phyloP scores from a whole-genome alignment of 23 tunicate genomes.

The Oikopleura vanhoeffeni region DNA sequence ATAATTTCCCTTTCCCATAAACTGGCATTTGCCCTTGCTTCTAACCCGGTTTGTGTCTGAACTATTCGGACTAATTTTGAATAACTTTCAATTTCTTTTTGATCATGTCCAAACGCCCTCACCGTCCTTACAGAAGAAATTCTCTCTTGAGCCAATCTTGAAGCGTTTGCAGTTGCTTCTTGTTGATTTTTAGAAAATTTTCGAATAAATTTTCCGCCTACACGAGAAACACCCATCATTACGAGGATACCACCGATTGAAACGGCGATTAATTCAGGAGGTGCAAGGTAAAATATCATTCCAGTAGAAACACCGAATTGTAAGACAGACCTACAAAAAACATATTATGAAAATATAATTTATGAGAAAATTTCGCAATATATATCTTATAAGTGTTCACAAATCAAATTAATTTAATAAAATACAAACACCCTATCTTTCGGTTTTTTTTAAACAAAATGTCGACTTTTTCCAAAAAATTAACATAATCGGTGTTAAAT shows the following conservation, averaged over 20 bases:
- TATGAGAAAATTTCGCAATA: too few relatives aligned
- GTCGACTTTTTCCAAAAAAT: too few relatives aligned
- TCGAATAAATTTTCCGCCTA: not conserved
- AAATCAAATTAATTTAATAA: too few relatives aligned
- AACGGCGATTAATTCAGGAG: not conserved
- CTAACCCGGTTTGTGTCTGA: not conserved
- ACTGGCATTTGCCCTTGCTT: not conserved
- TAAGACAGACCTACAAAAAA: too few relatives aligned
- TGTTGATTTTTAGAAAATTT: not conserved
- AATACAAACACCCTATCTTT: too few relatives aligned
- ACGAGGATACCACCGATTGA: not conserved
- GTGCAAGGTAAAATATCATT: not conserved
- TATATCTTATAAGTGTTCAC: too few relatives aligned
- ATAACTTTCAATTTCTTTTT: not conserved
- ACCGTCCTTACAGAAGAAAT: not conserved
- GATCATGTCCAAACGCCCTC: not conserved
- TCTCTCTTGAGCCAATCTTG: not conserved
- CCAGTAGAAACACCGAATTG: not conserved
- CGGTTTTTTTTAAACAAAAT: too few relatives aligned
- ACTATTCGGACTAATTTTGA: not conserved
- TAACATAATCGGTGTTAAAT: too few relatives aligned
- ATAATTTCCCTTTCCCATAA: too few relatives aligned
- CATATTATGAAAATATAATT: too few relatives aligned
- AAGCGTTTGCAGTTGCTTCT: not conserved
- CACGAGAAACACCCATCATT: not conserved